Evolutionary conservation across 2,797 vertebrate genomes (phyloP), one percentile per base, ranked within the genome.

Genomic region (Molossus molossus): DNA sequence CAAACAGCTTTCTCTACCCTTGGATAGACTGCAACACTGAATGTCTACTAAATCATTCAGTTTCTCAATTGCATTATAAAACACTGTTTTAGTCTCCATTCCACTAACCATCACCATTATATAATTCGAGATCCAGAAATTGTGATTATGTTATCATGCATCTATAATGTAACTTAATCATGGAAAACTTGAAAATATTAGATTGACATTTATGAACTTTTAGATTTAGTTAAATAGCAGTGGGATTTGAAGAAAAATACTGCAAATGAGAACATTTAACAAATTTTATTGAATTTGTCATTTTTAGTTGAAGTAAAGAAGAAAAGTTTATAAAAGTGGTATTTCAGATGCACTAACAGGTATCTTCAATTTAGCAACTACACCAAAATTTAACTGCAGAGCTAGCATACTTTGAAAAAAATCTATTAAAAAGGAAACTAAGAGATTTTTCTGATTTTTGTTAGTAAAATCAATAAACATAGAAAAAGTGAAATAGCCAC

Each of bases 181-280:
- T 73, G 72, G 67, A 95, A 97, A 96, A 37, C 45, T 95, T 87
- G 80, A 94, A 91, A 65, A 29, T 77, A 72, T 53, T 86, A 55
- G 72, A 65, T 75, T 87, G 12, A 84, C 91, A 90, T 83, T 90
- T 84, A 77, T 72, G 21, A 95, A 58, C 33, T 29, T 65, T 87
- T 27, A 79, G 29, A 81, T 57, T 88, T 65, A 58, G 12, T 79
- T 62, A 94, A 88, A 93, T 83, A 86, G 55, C 65, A 81, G 33
- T 86, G 64, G 27, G 9, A 1, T 25, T 70, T 64, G 48, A 70
- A 67, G 40, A 77, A 62, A 76, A 9, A 80, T 79, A 45, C 14
- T 76, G 5, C 50, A 69, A 25, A 55, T 87, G 10, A 96, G 27
- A 92, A n/a, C 57, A 91, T 94, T 27, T 88, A 77, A 40, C 21